phyloP scores from a whole-genome alignment of 2,888 invertebrate species.

The Molorchus minor region DNA sequence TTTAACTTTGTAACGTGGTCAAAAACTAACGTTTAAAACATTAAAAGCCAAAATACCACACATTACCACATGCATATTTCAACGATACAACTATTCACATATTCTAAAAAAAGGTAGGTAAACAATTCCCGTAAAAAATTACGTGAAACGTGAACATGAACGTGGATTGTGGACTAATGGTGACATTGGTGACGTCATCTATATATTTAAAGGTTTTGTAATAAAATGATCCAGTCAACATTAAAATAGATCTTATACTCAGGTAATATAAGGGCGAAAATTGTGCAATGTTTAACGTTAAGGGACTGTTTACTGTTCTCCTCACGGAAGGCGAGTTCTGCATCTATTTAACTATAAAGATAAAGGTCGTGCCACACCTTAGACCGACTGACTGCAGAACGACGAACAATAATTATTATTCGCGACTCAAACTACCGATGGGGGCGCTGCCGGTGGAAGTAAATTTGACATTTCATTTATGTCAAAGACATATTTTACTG shows the following conservation, averaged over 20 bases:
- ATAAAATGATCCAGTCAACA: conserved; percentile 2
- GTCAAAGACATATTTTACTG: too few species aligned
- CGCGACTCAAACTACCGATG: too few species aligned
- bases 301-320: neutral
- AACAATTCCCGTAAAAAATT: conserved; percentile 14
- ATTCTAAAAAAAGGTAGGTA: conserved; percentile 8
- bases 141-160: conserved; percentile 24
- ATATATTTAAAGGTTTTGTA: conserved; percentile 28
- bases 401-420: too few species aligned
- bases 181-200: conserved; percentile 39
- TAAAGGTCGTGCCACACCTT: too few species aligned
- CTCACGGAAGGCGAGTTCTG: too few species aligned
- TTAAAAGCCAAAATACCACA: conserved; percentile 10
- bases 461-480: too few species aligned
- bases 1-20: too few species aligned
- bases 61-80: neutral
- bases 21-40: conserved; percentile 7
- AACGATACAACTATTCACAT: neutral
- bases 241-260: conserved; percentile 6
- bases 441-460: too few species aligned
- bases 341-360: conserved; percentile 13
- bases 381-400: too few species aligned
- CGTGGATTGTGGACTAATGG: too few species aligned
- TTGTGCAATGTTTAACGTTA: neutral
- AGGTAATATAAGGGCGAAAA: conserved; percentile 16